A percentile compares a stretch with the other conserved stretches of the same genome.
These are phyloP conservation scores for Columba janthina DNA, from an alignment of 2,113 vertebrate genomes.

Conservation along the genomic window DNA sequence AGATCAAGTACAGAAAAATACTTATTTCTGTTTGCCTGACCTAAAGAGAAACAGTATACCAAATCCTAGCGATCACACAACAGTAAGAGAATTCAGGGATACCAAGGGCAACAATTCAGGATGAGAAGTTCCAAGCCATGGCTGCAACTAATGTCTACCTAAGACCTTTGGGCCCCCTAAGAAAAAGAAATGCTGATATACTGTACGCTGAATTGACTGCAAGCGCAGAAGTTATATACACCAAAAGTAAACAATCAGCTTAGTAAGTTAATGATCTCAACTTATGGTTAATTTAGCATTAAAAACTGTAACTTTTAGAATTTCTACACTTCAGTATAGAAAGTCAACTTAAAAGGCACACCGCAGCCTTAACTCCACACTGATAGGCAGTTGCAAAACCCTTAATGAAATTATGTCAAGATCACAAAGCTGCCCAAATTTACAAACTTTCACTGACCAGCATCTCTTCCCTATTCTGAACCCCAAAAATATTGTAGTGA, in stretches of 20 bases:
- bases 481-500: neutral
- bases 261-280: neutral
- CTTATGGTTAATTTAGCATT: neutral
- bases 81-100: neutral
- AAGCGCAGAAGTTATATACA: neutral
- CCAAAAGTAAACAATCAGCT: neutral
- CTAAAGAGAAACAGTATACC: neutral
- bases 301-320: neutral
- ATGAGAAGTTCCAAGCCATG: neutral
- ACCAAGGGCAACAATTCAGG: neutral
- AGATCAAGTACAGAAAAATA: neutral
- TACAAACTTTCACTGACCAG: neutral
- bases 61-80: neutral
- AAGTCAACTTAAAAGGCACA: neutral
- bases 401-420: neutral
- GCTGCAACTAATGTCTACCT: neutral
- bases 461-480: neutral
- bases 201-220: neutral
- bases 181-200: neutral
- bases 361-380: neutral
- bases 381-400: accelerated
- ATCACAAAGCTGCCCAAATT: neutral
- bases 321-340: neutral
- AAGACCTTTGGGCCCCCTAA: neutral
- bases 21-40: neutral